Base-by-base conservation (phyloP, 2,888 invertebrate species). In the Camptogramma bilineatum region DNA sequence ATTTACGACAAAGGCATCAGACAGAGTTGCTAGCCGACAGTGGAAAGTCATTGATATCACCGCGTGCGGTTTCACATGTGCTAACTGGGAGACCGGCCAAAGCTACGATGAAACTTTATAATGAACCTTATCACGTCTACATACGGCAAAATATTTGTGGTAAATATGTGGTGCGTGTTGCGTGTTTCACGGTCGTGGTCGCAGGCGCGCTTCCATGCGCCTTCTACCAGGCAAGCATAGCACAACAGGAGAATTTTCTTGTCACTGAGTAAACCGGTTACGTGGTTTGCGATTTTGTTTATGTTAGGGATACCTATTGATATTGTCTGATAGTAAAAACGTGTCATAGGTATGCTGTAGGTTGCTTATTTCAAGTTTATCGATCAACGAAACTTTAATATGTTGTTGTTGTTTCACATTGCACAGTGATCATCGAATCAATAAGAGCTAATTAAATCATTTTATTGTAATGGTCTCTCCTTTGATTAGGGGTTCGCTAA, bases 201-300 rank as follows among this genome's bases (percentile, higher is more conserved):
- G 78, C 76, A 76, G 73, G 71, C 74, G 80, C 83, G 81, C 84
- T 85, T 82, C 83, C 84, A 83, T 86, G 85, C 87, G 86, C 86
- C 82, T 77, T 77, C 57, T 85, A 90, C 89, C 79, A 89, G 88
- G 89, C 76, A 63, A 61, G 16, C 82, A 88, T 83, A 68, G 73
- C 52, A 18, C 13, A 31, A 50, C 56, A 74, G 72, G 74, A 82
- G 82, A 59, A 34, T 57, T 50, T 47, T 56, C 55, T 64, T 55
- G 64, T 60, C 57, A 63, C 53, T 52, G 47, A 69, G 59, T 50
- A 44, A 68, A 59, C 64, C 62, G 58, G 64, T 68, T 66, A 62
- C 64, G 69, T 57, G 62, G 53, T 24, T 58, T 52, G 66, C 58
- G 47, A 62, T 66, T 62, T 58, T 51, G 44, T 44, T 44, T 44